Conservation (phyloP, 1,140 invertebrate genomes). For the Calliopsis andreniformis region DNA sequence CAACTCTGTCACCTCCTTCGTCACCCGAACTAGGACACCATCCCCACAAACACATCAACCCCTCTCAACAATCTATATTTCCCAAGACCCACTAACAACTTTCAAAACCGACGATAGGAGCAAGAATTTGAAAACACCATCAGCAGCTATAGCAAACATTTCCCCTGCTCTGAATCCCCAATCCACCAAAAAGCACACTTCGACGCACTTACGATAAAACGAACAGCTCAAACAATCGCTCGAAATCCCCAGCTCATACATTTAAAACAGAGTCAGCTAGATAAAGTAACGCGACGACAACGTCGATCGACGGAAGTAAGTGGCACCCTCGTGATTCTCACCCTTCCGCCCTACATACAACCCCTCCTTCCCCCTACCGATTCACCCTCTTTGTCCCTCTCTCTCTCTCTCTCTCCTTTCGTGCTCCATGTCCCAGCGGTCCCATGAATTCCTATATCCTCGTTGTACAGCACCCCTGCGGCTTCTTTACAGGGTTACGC, state of each 20-base stretch:
- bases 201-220: not conserved
- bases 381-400: not conserved
- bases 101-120: no score
- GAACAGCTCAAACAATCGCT: not conserved
- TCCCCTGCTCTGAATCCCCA: no score
- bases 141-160: no score
- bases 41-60: no score
- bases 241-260: not conserved
- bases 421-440: no score
- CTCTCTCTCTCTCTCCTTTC: not conserved
- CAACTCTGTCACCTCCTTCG: no score
- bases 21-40: no score
- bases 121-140: no score
- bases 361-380: not conserved
- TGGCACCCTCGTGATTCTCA: conserved; percentile 17
- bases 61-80: no score
- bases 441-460: conserved; percentile 12
- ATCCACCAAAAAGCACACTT: no score
- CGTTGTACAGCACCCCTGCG: conserved; percentile 1
- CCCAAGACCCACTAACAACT: no score
- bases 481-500: conserved; percentile 27
- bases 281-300: not conserved
- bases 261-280: not conserved
- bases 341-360: not conserved
- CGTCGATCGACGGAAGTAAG: conserved; percentile 4